Evolutionary conservation across 2,797 vertebrate species (phyloP).

Genomic region (Poecile montanus): DNA sequence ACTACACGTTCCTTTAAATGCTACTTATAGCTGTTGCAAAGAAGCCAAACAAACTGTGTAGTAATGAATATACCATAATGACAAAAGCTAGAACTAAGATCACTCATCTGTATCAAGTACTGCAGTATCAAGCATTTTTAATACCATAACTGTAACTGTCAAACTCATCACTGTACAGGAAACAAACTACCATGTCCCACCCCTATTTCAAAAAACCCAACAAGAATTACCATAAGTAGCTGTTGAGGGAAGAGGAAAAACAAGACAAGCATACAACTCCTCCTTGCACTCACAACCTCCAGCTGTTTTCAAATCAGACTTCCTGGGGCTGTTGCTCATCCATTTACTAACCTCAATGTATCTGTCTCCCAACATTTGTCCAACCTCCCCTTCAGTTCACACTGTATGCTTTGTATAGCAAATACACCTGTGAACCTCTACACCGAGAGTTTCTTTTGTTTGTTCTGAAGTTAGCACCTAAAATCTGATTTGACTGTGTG

Average conservation of each 20-base stretch:
- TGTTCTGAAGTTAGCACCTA: not conserved
- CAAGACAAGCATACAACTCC: not conserved
- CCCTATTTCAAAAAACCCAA: not conserved
- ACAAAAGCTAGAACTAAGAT: not conserved
- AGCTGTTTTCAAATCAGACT: not conserved
- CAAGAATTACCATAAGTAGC: not conserved
- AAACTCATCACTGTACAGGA: not conserved
- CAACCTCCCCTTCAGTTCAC: not conserved
- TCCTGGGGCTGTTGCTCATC: not conserved
- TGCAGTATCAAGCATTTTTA: not conserved
- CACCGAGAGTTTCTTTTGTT: not conserved
- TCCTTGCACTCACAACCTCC: not conserved
- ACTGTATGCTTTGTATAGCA: not conserved
- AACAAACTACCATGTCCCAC: not conserved
- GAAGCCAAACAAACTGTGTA: not conserved
- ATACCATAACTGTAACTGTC: not conserved
- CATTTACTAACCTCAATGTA: not conserved
- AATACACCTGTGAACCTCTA: not conserved
- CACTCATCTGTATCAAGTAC: not conserved
- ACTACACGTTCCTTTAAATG: not conserved
- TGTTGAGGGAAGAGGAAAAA: conserved; percentile 5
- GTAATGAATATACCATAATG: not conserved
- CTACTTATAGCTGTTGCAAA: not conserved
- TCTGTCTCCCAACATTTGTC: not conserved
- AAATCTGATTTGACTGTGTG: not conserved